Base-by-base conservation (phyloP, 2,797 vertebrate species). In the Alca torda region DNA sequence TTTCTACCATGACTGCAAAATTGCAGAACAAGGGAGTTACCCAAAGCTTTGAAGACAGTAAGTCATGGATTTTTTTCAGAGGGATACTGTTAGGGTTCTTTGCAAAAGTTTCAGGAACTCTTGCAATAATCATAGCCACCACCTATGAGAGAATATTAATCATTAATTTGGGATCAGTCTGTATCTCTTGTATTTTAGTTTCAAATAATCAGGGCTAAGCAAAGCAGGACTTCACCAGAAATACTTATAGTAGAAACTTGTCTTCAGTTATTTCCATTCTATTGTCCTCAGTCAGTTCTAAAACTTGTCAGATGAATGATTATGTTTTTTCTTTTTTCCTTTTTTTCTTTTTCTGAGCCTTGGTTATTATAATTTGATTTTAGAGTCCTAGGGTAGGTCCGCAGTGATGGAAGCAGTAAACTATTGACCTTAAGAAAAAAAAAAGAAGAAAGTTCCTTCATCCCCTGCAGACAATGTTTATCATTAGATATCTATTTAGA, bases 261-360 rank as follows among this genome's bases (percentile, higher is more conserved):
- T 60, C 37, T 82, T 73, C 28, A 16, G 12, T 35, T 60, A 45
- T 75, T 75, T 93, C 16, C 4, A 24, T 82, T 90, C 33, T 85
- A 1, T 54, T 9, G 15, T 60, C 5, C 19, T 68, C 39, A 48
- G 13, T 68, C 33, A 64, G 33, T 87, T 80, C 24, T 57, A 35
- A 91, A 76, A n/a, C 48, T 91, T 82, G 11, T 60, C 19, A 54
- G 15, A 61, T 13, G 2, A 16, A 43, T 46, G 1, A 46, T 14
- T 25, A 16, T 45, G 0, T 0, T 41, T 68, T 41, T 81, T 33
- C 1, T 20, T 35, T 50, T n/a, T 43, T 7, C 5, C 5, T 18
- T 35, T 60, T 33, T 31, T 45, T 13, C 4, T 39, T 72, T 59
- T 48, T 18, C 11, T 26, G 9, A 60, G 21, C 6, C 15, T 72